Evolutionary conservation across 2,797 vertebrate genomes (phyloP).

Genomic region (Crocidura indochinensis): DNA sequence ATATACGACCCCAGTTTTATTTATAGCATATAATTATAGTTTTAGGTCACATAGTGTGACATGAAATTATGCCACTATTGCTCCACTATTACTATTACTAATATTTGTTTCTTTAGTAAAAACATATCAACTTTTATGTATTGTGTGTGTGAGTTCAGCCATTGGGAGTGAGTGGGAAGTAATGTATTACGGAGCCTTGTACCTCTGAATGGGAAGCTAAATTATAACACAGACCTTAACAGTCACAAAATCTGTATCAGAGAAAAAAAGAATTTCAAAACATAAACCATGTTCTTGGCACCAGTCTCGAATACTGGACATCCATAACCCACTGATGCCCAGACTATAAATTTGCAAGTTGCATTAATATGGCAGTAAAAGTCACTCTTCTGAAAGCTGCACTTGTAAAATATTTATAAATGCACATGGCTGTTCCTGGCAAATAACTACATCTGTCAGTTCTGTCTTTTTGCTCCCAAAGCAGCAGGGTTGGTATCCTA

Average conservation of each 20-base stretch:
- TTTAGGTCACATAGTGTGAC: constrained; percentile 41
- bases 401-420: constrained; percentile 92
- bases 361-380: constrained; percentile 90
- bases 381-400: constrained; percentile 88
- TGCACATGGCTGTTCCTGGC: constrained; percentile 86
- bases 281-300: constrained; percentile 87
- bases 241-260: constrained; percentile 81
- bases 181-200: constrained; percentile 79
- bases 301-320: constrained; percentile 81
- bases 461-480: constrained; percentile 81
- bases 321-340: constrained; percentile 85
- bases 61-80: constrained; percentile 15
- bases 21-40: constrained; percentile 53
- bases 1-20: constrained; percentile 19
- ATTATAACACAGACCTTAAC: constrained; percentile 79
- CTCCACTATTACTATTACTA: constrained; percentile 53
- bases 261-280: constrained; percentile 86
- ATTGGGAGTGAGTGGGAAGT: constrained; percentile 84
- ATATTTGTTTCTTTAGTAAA: constrained; percentile 75
- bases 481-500: constrained; percentile 70
- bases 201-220: constrained; percentile 77
- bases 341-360: constrained; percentile 88
- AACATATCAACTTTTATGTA: constrained; percentile 60
- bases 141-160: constrained; percentile 81
- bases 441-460: constrained; percentile 89